Evolutionary conservation across 2,797 vertebrate species (phyloP), one percentile per base, ranked within the genome.

Genomic region (Sebastes aleutianus): DNA sequence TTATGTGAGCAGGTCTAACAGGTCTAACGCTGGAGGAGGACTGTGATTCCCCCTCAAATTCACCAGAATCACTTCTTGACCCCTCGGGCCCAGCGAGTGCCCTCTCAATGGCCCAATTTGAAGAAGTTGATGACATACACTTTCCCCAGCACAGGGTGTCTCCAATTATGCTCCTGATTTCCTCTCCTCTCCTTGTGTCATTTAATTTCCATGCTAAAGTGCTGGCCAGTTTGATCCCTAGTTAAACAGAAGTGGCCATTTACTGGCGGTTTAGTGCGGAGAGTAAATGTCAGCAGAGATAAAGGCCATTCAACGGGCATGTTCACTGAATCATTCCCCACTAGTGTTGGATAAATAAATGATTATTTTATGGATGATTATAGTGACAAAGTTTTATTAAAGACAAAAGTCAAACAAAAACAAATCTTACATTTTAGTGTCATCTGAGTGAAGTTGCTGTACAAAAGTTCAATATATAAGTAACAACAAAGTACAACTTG

Each of bases 141-240:
- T 94, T 91, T 86, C 63, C 80, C 58, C 54, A 39, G 89, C 75
- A 50, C 89, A 80, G 82, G 90, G 59, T 75, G 86, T 88, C 87
- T 96, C 95, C 91, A 95, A 93, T 93, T 94, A 92, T 74, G 64
- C 83, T 85, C 72, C 80, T 76, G 79, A 84, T 91, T 79, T 87
- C 70, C 78, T 78, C 86, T 89, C 84, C 57, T 76, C 85, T 85
- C 78, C 78, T 84, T 53, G 74, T 83, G 89, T 86, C 86, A 74
- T 93, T 93, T 93, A 31, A 93, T 92, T 92, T 93, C 90, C 90
- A 86, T 83, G 83, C 85, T 84, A 85, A 90, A 93, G 92, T 89
- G 92, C 85, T 82, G 93, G 94, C 89, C 90, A 90, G 93, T 94
- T 93, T 95, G 94, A 95, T 93, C 93, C 85, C 85, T 87, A 79